Percentiles rank a stretch among this genome's conserved stretches.
These are phyloP conservation scores for Colius striatus DNA, from an alignment of 2,113 vertebrate species.

Conservation along the genomic window DNA sequence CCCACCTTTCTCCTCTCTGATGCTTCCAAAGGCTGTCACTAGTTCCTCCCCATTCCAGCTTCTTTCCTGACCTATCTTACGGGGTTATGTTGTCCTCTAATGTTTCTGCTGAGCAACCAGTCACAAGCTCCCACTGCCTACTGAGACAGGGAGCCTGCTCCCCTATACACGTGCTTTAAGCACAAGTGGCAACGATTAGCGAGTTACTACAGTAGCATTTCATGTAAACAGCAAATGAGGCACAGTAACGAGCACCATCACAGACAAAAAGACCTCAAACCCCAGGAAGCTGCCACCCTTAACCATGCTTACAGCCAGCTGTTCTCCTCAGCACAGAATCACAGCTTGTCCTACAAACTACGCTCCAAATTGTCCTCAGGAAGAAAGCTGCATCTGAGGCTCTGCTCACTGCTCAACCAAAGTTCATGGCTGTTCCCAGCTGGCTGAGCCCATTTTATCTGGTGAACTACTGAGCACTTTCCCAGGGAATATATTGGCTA, in stretches of 20 bases:
- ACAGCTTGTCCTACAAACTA: not conserved
- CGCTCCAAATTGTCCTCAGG: not conserved
- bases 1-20: not conserved
- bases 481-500: not conserved
- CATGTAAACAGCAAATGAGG: conserved; percentile 49
- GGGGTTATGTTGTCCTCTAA: not conserved
- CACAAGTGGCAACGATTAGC: not conserved
- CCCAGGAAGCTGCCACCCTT: not conserved
- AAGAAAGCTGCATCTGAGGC: not conserved
- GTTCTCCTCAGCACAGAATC: not conserved
- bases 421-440: not conserved
- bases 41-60: not conserved
- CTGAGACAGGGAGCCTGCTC: not conserved
- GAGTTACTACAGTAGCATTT: not conserved
- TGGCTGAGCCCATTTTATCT: not conserved
- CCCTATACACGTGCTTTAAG: accelerated
- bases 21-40: not conserved
- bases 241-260: conserved; percentile 34
- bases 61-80: not conserved
- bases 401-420: not conserved
- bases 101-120: not conserved
- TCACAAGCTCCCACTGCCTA: accelerated
- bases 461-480: not conserved
- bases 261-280: not conserved
- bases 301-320: not conserved